phyloP scores from a whole-genome alignment of 2,797 vertebrate genomes.

The Thalassophryne amazonica region DNA sequence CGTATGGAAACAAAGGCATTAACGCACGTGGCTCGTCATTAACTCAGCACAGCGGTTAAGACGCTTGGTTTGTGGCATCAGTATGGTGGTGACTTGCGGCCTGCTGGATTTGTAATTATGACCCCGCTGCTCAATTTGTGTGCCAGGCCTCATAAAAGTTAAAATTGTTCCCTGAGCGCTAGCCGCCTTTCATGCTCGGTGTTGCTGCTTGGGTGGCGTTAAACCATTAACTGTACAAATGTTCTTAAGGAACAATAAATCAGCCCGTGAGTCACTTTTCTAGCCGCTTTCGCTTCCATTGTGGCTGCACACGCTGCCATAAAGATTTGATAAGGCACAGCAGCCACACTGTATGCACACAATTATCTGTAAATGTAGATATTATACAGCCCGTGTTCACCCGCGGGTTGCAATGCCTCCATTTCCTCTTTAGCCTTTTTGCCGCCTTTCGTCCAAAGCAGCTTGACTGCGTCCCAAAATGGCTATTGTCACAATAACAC shows the following conservation, averaged over 20 bases:
- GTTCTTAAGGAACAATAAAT: conserved; percentile 55
- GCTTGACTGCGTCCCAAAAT: conserved; percentile 65
- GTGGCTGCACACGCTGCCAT: conserved; percentile 39
- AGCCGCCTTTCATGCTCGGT: conserved; percentile 59
- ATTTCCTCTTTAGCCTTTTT: conserved; percentile 56
- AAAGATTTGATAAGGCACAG: conserved; percentile 50
- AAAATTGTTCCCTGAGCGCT: conserved; percentile 46
- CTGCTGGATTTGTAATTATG: conserved; percentile 44
- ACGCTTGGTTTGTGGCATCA: conserved; percentile 10
- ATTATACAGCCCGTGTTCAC: conserved; percentile 64
- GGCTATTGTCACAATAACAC: conserved; percentile 68
- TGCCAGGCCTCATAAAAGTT: conserved; percentile 61
- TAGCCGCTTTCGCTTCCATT: conserved; percentile 22
- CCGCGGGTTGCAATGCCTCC: conserved; percentile 58
- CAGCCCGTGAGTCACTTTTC: conserved; percentile 28
- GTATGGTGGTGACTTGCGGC: conserved; percentile 11
- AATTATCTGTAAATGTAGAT: conserved; percentile 72
- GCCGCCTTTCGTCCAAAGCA: conserved; percentile 48
- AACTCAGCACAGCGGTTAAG: no score
- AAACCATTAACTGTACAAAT: conserved; percentile 63
- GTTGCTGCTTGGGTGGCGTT: conserved; percentile 45
- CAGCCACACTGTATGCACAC: conserved; percentile 60
- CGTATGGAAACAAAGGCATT: conserved; percentile 23
- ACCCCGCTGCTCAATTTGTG: conserved; percentile 33
- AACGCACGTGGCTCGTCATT: conserved; percentile 47